Conservation (phyloP, 2,113 vertebrate species). For the Nyctereutes procyonoides region DNA sequence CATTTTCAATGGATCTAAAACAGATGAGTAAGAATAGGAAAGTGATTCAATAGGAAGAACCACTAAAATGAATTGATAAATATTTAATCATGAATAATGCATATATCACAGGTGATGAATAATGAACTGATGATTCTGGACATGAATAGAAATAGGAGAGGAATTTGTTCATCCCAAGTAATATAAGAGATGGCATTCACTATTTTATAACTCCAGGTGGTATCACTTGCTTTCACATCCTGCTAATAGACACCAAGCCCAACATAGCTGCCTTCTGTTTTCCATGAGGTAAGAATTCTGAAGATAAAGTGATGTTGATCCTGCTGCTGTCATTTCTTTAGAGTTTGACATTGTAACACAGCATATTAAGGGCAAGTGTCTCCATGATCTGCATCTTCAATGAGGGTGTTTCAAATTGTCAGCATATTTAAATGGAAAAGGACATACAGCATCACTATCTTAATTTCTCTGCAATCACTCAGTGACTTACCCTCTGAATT, state of each 20-base stretch:
- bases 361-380: neutral
- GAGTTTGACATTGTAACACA: slow-evolving; percentile 40
- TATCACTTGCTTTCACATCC: slow-evolving; percentile 45
- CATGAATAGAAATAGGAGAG: neutral
- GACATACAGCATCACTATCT: neutral
- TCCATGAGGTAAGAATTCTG: neutral
- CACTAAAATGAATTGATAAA: neutral
- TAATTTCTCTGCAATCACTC: neutral
- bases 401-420: neutral
- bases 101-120: slow-evolving; percentile 45
- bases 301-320: neutral
- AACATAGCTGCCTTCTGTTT: neutral
- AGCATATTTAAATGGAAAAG: slow-evolving; percentile 17
- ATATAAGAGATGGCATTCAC: neutral
- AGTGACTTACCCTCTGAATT: neutral
- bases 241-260: neutral
- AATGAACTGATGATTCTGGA: slow-evolving; percentile 62
- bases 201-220: neutral
- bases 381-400: slow-evolving; percentile 52
- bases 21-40: neutral
- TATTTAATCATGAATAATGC: slow-evolving; percentile 67
- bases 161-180: slow-evolving; percentile 33
- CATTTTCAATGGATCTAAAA: neutral
- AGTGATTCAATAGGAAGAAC: slow-evolving; percentile 32
- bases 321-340: slow-evolving; percentile 23